phyloP scores from a whole-genome alignment of 2,797 vertebrate genomes.

The Acestrorhynchus altus region DNA sequence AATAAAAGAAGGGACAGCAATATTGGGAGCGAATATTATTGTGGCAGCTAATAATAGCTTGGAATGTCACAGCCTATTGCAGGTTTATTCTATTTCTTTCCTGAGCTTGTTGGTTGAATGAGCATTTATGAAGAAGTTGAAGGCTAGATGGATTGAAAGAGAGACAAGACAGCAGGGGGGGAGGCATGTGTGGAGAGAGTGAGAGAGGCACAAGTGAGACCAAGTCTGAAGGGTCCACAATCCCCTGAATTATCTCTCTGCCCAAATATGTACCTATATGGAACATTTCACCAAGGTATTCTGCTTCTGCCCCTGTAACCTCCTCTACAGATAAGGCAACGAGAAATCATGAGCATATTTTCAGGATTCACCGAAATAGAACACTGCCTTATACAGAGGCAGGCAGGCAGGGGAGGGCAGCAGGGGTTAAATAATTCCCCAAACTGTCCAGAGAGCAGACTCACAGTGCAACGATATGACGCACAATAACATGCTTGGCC shows the following conservation, averaged over 20 bases:
- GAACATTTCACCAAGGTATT: conserved; percentile 56
- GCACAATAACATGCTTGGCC: conserved; percentile 21
- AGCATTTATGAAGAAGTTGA: conserved; percentile 13
- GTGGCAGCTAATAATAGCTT: conserved; percentile 48
- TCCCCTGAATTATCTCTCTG: conserved; percentile 71
- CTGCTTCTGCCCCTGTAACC: conserved; percentile 67
- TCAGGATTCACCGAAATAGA: conserved; percentile 75
- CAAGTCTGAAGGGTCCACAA: conserved; percentile 52
- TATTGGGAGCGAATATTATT: conserved; percentile 19
- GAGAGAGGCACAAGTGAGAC: neutral
- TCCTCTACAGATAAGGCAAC: conserved; percentile 71
- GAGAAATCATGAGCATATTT: conserved; percentile 64
- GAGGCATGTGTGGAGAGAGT: too few species aligned
- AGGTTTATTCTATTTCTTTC: conserved; percentile 39
- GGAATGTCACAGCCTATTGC: conserved; percentile 24
- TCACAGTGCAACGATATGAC: conserved; percentile 17
- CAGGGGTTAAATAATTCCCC: conserved; percentile 71
- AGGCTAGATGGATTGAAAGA: neutral
- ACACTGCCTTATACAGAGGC: conserved; percentile 83
- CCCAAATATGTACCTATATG: conserved; percentile 83
- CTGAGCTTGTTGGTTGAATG: conserved; percentile 28
- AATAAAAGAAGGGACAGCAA: conserved; percentile 39
- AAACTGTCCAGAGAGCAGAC: conserved; percentile 36
- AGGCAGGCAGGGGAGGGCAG: conserved; percentile 59
- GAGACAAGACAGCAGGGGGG: neutral